A percentile compares a stretch with the other conserved stretches of the same genome.
Evolutionary conservation across 2,797 vertebrate genomes (phyloP).

Genomic region (Platalea minor): DNA sequence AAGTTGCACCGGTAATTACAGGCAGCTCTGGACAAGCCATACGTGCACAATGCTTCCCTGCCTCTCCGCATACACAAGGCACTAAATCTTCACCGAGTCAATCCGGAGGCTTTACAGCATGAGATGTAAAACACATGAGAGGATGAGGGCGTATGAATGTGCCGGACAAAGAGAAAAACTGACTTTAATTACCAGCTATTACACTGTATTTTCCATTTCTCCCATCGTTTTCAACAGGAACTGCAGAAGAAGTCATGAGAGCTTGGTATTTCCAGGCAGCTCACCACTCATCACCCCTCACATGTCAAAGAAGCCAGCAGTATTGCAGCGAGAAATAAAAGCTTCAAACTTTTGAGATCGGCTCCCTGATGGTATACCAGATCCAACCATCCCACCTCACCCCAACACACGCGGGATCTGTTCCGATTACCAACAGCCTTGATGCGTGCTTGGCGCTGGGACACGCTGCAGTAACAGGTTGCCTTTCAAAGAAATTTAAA

Average conservation of each 20-base stretch:
- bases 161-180: neutral
- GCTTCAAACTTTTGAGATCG: neutral
- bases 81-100: neutral
- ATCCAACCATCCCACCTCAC: neutral
- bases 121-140: neutral
- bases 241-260: neutral
- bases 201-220: neutral
- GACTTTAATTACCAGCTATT: neutral
- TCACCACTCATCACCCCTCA: neutral
- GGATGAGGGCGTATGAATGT: neutral
- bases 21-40: neutral
- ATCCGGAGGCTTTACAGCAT: neutral
- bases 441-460: fast-evolving
- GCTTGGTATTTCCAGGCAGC: neutral
- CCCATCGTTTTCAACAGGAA: neutral
- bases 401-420: neutral
- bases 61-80: neutral
- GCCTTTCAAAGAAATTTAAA: neutral
- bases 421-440: neutral
- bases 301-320: neutral
- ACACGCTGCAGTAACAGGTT: fast-evolving
- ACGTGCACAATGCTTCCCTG: neutral
- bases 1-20: neutral
- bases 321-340: neutral
- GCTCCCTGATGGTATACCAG: neutral